phyloP scores from a whole-genome alignment of 2,797 vertebrate species.

The Chaetophractus vellerosus region DNA sequence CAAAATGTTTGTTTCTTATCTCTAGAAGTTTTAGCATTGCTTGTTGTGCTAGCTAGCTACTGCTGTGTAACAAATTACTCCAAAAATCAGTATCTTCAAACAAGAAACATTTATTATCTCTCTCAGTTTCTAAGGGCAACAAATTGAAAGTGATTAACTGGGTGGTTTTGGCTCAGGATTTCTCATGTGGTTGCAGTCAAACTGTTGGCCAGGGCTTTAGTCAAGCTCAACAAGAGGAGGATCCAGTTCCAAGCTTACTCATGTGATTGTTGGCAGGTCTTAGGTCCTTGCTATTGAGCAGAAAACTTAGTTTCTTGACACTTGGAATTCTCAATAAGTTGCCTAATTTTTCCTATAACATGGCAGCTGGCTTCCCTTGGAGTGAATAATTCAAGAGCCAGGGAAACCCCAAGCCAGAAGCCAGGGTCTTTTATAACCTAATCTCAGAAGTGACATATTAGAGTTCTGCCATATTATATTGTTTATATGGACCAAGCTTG shows the following conservation, averaged over 20 bases:
- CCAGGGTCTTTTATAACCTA: too few relatives aligned
- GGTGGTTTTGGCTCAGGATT: too few relatives aligned
- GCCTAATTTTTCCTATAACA: background rate
- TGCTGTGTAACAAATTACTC: background rate
- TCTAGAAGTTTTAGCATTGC: background rate
- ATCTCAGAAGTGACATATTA: background rate
- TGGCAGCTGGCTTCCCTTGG: background rate
- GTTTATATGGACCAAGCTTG: background rate
- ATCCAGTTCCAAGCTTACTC: background rate
- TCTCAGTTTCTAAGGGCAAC: too few relatives aligned
- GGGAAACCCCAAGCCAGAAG: background rate
- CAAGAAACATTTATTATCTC: background rate
- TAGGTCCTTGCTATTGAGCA: background rate
- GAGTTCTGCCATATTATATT: background rate
- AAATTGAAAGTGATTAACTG: too few relatives aligned
- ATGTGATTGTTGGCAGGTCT: background rate
- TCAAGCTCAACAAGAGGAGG: background rate
- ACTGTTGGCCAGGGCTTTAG: too few relatives aligned
- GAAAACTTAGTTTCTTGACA: background rate
- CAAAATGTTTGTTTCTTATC: background rate
- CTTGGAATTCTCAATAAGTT: too few relatives aligned
- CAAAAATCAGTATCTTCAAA: background rate
- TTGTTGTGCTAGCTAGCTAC: background rate
- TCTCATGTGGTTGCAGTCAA: too few relatives aligned
- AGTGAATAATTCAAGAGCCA: background rate